phyloP scores from a whole-genome alignment of 2,113 vertebrate species.

The Sylvietta virens region DNA sequence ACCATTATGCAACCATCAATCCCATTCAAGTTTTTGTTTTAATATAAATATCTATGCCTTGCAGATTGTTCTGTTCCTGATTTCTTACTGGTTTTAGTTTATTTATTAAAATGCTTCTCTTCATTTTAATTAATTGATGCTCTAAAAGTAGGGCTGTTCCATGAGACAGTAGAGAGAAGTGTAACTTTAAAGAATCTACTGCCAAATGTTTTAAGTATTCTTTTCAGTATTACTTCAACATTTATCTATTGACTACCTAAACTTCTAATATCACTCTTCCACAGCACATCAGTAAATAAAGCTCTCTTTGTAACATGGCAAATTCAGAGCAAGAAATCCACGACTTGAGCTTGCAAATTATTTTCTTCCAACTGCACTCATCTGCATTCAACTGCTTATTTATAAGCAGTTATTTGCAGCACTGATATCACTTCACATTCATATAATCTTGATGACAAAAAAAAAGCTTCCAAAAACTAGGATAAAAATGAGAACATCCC shows the following conservation, averaged over 20 bases:
- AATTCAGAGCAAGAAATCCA: not conserved
- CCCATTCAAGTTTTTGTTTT: not conserved
- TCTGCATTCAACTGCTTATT: not conserved
- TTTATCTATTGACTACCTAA: not conserved
- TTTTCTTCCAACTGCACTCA: not conserved
- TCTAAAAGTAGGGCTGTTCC: not conserved
- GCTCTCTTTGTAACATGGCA: not conserved
- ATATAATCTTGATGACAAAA: not conserved
- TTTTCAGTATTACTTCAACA: not conserved
- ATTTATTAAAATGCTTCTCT: not conserved
- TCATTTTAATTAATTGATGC: not conserved
- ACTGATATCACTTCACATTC: not conserved
- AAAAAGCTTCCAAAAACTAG: not conserved
- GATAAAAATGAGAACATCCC: not conserved
- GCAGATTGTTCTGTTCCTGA: not conserved
- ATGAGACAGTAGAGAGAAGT: not conserved
- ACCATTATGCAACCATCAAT: not conserved
- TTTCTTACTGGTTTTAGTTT: not conserved
- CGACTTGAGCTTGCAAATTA: not conserved
- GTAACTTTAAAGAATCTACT: not conserved
- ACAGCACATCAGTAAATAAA: not conserved
- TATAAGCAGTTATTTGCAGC: not conserved
- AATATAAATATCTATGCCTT: not conserved
- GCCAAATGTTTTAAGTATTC: not conserved
- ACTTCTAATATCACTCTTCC: not conserved